phyloP scores from a whole-genome alignment of 2,888 invertebrate species.

The Stenolophus ochropezus region DNA sequence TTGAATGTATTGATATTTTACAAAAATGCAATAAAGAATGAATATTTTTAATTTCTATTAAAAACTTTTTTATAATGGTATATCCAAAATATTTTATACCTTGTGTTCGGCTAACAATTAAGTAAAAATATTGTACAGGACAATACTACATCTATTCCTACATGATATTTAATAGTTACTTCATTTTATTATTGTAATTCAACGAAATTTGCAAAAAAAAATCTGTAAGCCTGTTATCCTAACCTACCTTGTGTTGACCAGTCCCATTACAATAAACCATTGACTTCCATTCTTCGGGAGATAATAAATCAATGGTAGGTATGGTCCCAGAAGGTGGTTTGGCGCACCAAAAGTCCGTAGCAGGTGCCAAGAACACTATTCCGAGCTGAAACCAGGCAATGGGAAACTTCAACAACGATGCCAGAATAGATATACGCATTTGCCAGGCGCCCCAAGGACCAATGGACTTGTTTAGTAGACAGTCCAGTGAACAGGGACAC shows the following conservation, averaged over 20 bases:
- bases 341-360: slow-evolving; percentile 75
- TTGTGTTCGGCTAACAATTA: too few relatives aligned
- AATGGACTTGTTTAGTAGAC: slow-evolving; percentile 65
- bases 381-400: slow-evolving; percentile 77
- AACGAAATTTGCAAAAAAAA: too few relatives aligned
- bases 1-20: too few relatives aligned
- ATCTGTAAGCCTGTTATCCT: too few relatives aligned
- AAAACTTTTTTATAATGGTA: too few relatives aligned
- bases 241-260: slow-evolving; percentile 19
- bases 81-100: too few relatives aligned
- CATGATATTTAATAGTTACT: too few relatives aligned
- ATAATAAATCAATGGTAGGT: slow-evolving; percentile 60
- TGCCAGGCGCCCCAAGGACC: slow-evolving; percentile 80
- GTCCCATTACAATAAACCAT: slow-evolving; percentile 65
- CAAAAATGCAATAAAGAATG: too few relatives aligned
- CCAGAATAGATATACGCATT: slow-evolving; percentile 74
- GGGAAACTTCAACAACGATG: slow-evolving; percentile 77
- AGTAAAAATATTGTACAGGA: too few relatives aligned
- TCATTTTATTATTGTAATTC: too few relatives aligned
- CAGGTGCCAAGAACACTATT: slow-evolving; percentile 77
- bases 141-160: too few relatives aligned
- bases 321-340: slow-evolving; percentile 71
- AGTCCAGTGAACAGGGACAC: slow-evolving; percentile 10
- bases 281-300: slow-evolving; percentile 73
- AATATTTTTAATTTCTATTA: too few relatives aligned